Percentiles rank a stretch among this genome's conserved stretches.
Conservation (phyloP, 2,888 invertebrate genomes). For the Ormia ochracea region DNA sequence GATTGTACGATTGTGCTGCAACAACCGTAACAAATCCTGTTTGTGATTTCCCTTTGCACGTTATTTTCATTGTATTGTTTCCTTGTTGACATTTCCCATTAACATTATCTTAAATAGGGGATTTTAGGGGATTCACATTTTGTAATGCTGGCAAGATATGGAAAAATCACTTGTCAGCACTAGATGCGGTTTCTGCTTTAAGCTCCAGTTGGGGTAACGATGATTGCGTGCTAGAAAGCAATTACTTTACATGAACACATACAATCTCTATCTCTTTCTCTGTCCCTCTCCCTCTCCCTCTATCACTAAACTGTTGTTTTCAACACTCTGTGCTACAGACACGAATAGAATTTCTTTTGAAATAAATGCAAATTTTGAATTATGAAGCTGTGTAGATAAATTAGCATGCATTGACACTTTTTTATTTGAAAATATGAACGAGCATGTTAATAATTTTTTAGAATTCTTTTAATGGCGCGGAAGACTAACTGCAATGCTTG, state of each 20-base stretch:
- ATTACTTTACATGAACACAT: conserved; percentile 10
- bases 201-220: conserved; percentile 49
- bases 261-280: too few relatives aligned
- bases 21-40: too few relatives aligned
- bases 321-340: neutral
- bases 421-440: neutral
- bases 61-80: too few relatives aligned
- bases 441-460: conserved; percentile 19
- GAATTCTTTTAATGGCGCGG: conserved; percentile 4
- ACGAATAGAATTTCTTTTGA: neutral
- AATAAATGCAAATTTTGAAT: neutral
- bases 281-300: too few relatives aligned
- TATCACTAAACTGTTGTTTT: too few relatives aligned
- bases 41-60: too few relatives aligned
- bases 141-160: too few relatives aligned
- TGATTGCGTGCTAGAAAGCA: conserved; percentile 42
- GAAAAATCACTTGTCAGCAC: too few relatives aligned
- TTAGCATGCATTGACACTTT: conserved; percentile 19
- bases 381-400: conserved; percentile 5
- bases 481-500: conserved; percentile 35
- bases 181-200: conserved; percentile 10
- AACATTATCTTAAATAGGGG: too few relatives aligned
- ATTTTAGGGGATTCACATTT: too few relatives aligned
- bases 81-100: too few relatives aligned
- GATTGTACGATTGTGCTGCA: too few relatives aligned